phyloP scores from a whole-genome alignment of 2,888 invertebrate genomes.

The Metalampra italica region DNA sequence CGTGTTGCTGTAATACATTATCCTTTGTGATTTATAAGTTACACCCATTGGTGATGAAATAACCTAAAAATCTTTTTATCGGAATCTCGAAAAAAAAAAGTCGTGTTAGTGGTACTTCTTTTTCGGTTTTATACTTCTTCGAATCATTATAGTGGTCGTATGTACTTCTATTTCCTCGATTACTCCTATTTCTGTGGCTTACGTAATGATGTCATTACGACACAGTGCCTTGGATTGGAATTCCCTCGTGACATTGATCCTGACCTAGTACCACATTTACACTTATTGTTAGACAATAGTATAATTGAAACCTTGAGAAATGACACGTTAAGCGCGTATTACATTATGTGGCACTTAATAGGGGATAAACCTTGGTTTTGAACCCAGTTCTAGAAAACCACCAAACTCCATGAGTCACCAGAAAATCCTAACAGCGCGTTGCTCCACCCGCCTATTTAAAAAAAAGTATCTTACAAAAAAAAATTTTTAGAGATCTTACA shows the following conservation, averaged over 20 bases:
- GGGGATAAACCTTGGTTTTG: no score
- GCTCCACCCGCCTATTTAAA: no score
- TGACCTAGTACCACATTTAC: conserved; percentile 40
- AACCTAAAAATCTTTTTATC: not conserved
- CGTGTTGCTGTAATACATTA: not conserved
- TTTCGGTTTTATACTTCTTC: not conserved
- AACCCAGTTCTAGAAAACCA: no score
- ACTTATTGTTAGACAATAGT: not conserved
- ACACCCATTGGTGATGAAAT: not conserved
- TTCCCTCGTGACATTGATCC: conserved; percentile 68
- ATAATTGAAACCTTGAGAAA: not conserved
- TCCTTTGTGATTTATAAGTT: not conserved
- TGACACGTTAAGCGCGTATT: no score
- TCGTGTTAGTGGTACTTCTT: not conserved
- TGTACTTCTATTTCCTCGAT: not conserved
- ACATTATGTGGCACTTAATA: no score
- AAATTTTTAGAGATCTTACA: no score
- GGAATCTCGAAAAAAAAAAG: not conserved
- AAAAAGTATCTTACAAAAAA: no score
- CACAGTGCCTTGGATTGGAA: conserved; percentile 48
- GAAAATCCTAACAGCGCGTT: no score
- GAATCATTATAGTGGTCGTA: not conserved
- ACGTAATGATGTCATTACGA: conserved; percentile 68
- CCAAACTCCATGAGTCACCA: no score
- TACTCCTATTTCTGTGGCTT: conserved; percentile 36